Evolutionary conservation across 1,140 invertebrate genomes (phyloP).

Genomic region (Sesamia nonagrioides): DNA sequence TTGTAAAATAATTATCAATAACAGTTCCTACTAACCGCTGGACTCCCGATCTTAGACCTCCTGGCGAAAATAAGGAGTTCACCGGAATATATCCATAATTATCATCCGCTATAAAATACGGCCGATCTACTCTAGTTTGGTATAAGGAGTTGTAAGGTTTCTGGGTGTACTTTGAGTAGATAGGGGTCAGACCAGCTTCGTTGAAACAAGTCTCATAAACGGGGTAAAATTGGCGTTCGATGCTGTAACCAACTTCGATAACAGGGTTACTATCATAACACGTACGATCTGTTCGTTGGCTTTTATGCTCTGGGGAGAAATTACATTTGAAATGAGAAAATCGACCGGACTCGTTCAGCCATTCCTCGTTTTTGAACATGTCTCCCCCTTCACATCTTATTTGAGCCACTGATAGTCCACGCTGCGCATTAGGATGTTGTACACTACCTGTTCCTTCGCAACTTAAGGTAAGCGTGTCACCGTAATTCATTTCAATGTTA

Average conservation of each 20-base stretch:
- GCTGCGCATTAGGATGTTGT: conserved; percentile 62
- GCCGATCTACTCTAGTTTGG: conserved; percentile 74
- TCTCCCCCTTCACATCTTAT: conserved; percentile 71
- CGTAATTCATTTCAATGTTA: conserved; percentile 66
- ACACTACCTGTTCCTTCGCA: conserved; percentile 67
- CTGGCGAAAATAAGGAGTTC: conserved; percentile 69
- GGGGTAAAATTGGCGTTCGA: conserved; percentile 71
- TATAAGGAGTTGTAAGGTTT: conserved; percentile 77
- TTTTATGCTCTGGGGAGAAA: conserved; percentile 64
- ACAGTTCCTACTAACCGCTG: conserved; percentile 66
- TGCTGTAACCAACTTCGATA: conserved; percentile 76
- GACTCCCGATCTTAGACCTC: conserved; percentile 69
- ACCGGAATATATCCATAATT: conserved; percentile 68
- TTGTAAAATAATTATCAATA: conserved; percentile 68
- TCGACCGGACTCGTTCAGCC: conserved; percentile 62
- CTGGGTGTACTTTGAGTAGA: conserved; percentile 81
- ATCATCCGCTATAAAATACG: conserved; percentile 72
- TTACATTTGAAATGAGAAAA: conserved; percentile 72
- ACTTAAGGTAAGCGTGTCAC: conserved; percentile 70
- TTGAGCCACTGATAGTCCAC: conserved; percentile 56
- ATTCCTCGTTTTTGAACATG: conserved; percentile 72
- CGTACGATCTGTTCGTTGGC: conserved; percentile 69
- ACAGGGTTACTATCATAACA: conserved; percentile 71
- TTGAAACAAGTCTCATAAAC: conserved; percentile 80
- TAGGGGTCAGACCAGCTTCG: conserved; percentile 60